phyloP scores from a whole-genome alignment of 2,888 invertebrate genomes.

The Drosophila austrosaltans region DNA sequence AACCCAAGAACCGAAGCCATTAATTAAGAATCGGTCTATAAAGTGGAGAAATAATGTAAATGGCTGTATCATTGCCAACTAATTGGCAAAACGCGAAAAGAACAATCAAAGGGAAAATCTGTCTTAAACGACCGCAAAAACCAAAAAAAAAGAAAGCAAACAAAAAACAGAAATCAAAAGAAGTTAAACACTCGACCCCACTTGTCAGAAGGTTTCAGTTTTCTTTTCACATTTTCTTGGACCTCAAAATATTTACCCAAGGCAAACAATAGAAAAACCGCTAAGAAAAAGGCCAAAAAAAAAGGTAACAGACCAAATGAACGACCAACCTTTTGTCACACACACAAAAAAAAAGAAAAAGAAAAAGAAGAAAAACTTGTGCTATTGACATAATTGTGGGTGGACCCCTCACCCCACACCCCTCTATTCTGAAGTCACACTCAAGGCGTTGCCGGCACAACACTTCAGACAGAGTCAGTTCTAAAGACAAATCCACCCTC shows the following conservation, averaged over 20 bases:
- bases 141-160: conserved; percentile 11
- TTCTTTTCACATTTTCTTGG: conserved; percentile 69
- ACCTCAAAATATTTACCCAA: conserved; percentile 63
- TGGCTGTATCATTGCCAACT: conserved; percentile 42
- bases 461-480: conserved; percentile 58
- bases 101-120: conserved; percentile 50
- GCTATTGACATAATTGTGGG: conserved; percentile 78
- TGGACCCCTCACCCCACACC: conserved; percentile 19
- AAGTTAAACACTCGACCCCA: conserved; percentile 59
- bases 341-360: too few relatives aligned
- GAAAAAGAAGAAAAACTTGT: conserved; percentile 36
- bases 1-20: conserved; percentile 35
- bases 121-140: conserved; percentile 63
- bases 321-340: conserved; percentile 43
- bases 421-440: conserved; percentile 64
- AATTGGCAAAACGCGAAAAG: conserved; percentile 68
- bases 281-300: conserved; percentile 41
- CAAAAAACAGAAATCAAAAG: conserved; percentile 47
- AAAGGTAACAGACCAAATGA: conserved; percentile 27
- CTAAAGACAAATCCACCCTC: conserved; percentile 65
- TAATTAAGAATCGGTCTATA: conserved; percentile 62
- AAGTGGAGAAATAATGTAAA: conserved; percentile 11
- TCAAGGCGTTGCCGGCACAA: conserved; percentile 71
- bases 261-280: conserved; percentile 55
- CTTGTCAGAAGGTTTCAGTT: conserved; percentile 69